A percentile compares a stretch with the other conserved stretches of the same genome.
Conservation (phyloP, 2,113 vertebrate genomes). For the Penelope pileata region DNA sequence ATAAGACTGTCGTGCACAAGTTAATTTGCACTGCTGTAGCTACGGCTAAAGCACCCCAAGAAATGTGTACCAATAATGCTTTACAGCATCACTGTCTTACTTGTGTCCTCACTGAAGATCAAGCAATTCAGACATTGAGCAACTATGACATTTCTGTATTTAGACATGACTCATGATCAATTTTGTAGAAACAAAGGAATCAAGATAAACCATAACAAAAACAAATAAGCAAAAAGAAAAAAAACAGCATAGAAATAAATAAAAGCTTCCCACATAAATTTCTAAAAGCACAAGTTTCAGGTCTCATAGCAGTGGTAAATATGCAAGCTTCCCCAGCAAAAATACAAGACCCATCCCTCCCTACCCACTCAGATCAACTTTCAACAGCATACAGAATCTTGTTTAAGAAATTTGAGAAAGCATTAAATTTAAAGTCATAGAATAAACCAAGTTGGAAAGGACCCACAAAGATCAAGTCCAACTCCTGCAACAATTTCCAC, state of each 20-base stretch:
- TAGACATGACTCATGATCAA: background rate
- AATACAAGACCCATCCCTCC: background rate
- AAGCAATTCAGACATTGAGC: background rate
- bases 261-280: background rate
- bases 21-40: background rate
- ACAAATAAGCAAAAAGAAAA: background rate
- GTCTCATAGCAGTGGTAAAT: background rate
- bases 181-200: slow-evolving; percentile 24
- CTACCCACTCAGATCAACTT: background rate
- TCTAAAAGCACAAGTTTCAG: background rate
- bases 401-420: background rate
- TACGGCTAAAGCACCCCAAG: background rate
- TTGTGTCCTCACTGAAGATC: background rate
- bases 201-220: background rate
- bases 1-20: background rate
- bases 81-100: too few species aligned
- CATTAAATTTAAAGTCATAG: background rate
- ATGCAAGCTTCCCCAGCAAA: background rate
- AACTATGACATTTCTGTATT: background rate
- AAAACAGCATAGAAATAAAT: background rate
- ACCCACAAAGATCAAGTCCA: background rate
- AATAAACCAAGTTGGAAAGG: background rate
- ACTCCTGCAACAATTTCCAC: background rate
- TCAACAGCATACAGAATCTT: background rate
- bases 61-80: background rate